Conservation (phyloP, 2,888 invertebrate species). For the Drosophila mimetica region DNA sequence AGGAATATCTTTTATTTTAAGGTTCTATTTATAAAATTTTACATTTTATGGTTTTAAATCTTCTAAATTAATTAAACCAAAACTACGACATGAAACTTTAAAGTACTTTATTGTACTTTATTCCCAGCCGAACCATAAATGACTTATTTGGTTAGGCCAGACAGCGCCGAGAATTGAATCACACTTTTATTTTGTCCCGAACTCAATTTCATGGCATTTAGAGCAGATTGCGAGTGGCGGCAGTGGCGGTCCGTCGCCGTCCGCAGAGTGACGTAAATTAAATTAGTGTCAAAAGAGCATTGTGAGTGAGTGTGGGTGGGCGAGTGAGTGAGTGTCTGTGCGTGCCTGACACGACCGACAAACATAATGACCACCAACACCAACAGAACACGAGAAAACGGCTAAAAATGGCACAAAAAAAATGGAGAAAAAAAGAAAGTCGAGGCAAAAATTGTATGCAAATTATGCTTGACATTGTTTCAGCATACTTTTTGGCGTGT, state of each 20-base stretch:
- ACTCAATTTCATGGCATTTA: slow-evolving; percentile 62
- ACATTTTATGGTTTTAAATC: too few species aligned
- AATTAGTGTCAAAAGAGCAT: slow-evolving; percentile 76
- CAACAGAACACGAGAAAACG: slow-evolving; percentile 24
- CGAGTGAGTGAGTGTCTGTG: slow-evolving; percentile 59
- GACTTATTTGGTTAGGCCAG: slow-evolving; percentile 1
- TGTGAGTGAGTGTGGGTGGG: slow-evolving; percentile 44
- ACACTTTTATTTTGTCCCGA: slow-evolving; percentile 32
- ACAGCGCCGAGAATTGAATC: slow-evolving; percentile 32
- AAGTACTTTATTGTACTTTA: neutral
- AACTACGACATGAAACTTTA: too few species aligned
- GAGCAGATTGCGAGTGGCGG: slow-evolving; percentile 43
- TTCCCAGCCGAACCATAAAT: neutral
- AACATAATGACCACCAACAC: slow-evolving; percentile 71
- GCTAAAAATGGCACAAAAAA: slow-evolving; percentile 20
- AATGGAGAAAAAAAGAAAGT: slow-evolving; percentile 7
- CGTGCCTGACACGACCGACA: slow-evolving; percentile 70
- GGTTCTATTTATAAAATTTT: too few species aligned
- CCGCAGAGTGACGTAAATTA: slow-evolving; percentile 63
- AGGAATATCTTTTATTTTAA: too few species aligned
- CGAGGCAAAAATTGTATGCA: slow-evolving; percentile 70
- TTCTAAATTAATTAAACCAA: too few species aligned
- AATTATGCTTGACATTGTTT: slow-evolving; percentile 80
- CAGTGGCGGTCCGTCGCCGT: slow-evolving; percentile 13
- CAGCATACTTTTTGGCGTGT: slow-evolving; percentile 76